phyloP scores from a whole-genome alignment of 2,113 vertebrate genomes.

The Pagrus major region DNA sequence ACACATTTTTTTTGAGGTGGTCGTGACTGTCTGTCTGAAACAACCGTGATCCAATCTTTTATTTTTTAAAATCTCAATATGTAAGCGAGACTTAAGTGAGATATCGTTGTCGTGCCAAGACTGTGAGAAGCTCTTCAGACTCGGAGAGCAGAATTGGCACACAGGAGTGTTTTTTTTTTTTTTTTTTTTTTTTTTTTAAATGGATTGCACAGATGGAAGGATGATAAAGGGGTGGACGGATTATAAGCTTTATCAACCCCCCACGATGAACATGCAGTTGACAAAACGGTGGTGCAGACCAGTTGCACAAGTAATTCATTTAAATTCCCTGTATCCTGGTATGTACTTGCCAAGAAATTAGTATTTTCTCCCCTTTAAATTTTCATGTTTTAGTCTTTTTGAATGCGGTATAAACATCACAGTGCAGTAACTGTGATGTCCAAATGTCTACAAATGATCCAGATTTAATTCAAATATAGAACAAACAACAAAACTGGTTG shows the following conservation, averaged over 20 bases:
- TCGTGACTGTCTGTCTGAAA: background rate
- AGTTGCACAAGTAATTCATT: background rate
- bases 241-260: background rate
- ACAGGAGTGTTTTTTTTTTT: background rate
- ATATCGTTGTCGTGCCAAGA: slow-evolving; percentile 39
- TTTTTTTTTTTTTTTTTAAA: no score
- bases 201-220: slow-evolving; percentile 62
- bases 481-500: background rate
- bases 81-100: slow-evolving; percentile 17
- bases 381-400: background rate
- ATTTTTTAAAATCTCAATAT: slow-evolving; percentile 20
- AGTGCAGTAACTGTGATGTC: background rate
- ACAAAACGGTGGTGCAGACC: background rate
- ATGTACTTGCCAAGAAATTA: background rate
- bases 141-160: slow-evolving; percentile 41
- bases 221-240: background rate
- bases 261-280: background rate
- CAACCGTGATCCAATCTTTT: background rate
- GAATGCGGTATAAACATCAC: background rate
- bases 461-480: background rate
- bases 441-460: background rate
- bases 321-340: background rate
- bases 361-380: background rate
- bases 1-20: background rate
- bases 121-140: background rate